Conservation (phyloP, 1,140 invertebrate genomes). For the Pantala flavescens region DNA sequence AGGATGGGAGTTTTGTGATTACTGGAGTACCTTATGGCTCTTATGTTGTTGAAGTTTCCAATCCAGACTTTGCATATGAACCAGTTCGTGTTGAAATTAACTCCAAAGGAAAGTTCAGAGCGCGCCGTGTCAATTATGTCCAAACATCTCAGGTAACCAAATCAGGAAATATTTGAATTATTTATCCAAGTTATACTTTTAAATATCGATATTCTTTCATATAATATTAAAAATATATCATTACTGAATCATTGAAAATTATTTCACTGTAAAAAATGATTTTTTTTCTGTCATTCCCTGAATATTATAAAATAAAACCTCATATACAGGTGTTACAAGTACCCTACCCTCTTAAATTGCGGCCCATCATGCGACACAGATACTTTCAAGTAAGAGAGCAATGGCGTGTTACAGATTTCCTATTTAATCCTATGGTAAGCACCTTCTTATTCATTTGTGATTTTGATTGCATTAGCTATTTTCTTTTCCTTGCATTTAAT, state of each 20-base stretch:
- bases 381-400: conserved; percentile 93
- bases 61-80: conserved; percentile 86
- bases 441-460: neutral
- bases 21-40: conserved; percentile 87
- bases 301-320: neutral
- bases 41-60: conserved; percentile 85
- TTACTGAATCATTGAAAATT: too few relatives aligned
- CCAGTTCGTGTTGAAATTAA: conserved; percentile 90
- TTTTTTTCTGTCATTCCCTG: too few relatives aligned
- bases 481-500: too few relatives aligned
- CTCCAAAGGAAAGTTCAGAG: conserved; percentile 90
- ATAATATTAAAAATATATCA: too few relatives aligned
- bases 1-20: conserved; percentile 88
- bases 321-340: conserved; percentile 61
- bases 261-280: too few relatives aligned
- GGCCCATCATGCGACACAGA: conserved; percentile 63
- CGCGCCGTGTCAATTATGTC: conserved; percentile 88
- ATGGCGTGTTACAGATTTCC: conserved; percentile 87
- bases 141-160: conserved; percentile 61
- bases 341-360: conserved; percentile 83
- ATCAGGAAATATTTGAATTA: too few relatives aligned
- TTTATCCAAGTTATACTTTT: too few relatives aligned
- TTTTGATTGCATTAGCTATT: too few relatives aligned
- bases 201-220: too few relatives aligned
- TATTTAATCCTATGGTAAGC: conserved; percentile 88